Conservation (phyloP, 2,113 vertebrate species). For the Psammodynastes pulverulentus region DNA sequence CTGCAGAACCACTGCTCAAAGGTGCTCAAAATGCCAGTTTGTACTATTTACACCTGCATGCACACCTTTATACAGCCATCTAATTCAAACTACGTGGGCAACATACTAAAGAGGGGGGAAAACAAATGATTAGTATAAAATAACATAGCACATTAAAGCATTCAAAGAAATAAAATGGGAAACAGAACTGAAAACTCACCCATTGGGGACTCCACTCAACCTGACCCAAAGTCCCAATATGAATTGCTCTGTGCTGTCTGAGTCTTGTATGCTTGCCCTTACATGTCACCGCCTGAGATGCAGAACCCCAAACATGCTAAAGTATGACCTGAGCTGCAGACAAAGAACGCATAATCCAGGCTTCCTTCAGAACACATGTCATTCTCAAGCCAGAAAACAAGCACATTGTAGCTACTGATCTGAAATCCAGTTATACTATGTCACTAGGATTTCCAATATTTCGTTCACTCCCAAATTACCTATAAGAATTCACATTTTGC, state of each 20-base stretch:
- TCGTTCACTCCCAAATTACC: neutral
- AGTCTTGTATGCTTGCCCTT: neutral
- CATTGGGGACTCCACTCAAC: neutral
- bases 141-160: neutral
- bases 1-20: neutral
- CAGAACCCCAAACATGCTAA: neutral
- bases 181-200: neutral
- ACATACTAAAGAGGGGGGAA: neutral
- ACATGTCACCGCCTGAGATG: neutral
- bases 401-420: neutral
- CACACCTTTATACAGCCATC: neutral
- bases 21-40: neutral
- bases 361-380: neutral
- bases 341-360: neutral
- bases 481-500: slow-evolving; percentile 23
- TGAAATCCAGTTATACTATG: neutral
- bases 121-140: neutral
- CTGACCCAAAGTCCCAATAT: neutral
- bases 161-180: neutral
- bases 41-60: neutral
- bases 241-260: neutral
- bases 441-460: neutral
- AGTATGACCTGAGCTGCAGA: neutral
- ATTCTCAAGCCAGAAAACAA: neutral
- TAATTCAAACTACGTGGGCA: neutral